Conservation (phyloP, 2,113 vertebrate genomes). For the Erpornis zantholeuca region DNA sequence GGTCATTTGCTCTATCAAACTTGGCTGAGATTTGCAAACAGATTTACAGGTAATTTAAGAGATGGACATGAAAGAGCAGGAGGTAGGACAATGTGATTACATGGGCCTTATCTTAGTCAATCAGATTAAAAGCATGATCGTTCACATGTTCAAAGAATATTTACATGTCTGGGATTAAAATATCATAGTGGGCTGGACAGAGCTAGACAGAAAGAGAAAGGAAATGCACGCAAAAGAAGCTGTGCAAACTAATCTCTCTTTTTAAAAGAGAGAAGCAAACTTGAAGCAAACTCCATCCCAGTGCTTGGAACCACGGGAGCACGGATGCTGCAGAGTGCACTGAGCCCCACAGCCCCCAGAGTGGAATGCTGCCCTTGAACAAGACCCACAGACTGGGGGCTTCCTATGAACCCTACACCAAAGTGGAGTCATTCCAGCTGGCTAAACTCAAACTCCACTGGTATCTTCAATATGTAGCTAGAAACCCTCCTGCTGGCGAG, state of each 20-base stretch:
- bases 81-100: not conserved
- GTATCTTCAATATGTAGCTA: not conserved
- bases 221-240: not conserved
- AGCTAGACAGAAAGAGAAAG: not conserved
- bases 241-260: not conserved
- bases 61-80: not conserved
- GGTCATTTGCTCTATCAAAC: not conserved
- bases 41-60: not conserved
- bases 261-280: not conserved
- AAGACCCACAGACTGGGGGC: not conserved
- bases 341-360: not conserved
- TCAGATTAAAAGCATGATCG: not conserved
- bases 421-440: not conserved
- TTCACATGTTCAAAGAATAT: not conserved
- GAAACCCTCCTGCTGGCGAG: not conserved
- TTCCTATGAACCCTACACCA: not conserved
- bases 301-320: not conserved
- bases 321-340: accelerated
- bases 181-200: not conserved
- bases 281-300: not conserved
- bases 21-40: not conserved
- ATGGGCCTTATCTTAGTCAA: not conserved
- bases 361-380: not conserved
- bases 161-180: not conserved
- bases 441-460: not conserved